phyloP scores from a whole-genome alignment of 2,113 vertebrate species.

The Brevimyrus niger region DNA sequence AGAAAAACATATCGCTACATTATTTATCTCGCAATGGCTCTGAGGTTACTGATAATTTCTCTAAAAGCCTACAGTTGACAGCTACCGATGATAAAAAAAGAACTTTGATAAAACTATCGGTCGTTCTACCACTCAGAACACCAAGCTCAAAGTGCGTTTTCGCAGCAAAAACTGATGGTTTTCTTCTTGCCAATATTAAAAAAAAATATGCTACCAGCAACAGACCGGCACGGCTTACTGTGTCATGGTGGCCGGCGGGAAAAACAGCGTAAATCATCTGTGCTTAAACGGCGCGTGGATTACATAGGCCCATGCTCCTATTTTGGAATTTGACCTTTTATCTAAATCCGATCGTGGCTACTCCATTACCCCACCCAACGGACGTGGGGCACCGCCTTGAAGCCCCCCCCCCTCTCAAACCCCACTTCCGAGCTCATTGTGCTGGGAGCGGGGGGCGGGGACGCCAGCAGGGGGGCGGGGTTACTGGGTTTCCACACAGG shows the following conservation, averaged over 20 bases:
- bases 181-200: not conserved
- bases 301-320: slow-evolving; percentile 29
- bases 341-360: not conserved
- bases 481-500: not conserved
- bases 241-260: slow-evolving; percentile 53
- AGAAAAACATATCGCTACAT: slow-evolving; percentile 32
- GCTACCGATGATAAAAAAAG: slow-evolving; percentile 41
- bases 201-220: slow-evolving; percentile 20
- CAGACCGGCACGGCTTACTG: slow-evolving; percentile 43
- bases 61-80: not conserved
- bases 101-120: slow-evolving; percentile 22
- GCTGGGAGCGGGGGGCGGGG: not conserved
- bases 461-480: not conserved
- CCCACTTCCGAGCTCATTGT: not conserved
- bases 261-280: slow-evolving; percentile 57
- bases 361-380: not conserved
- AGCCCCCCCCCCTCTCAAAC: not conserved
- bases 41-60: not conserved
- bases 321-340: slow-evolving; percentile 22
- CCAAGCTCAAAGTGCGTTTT: not conserved
- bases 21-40: not conserved
- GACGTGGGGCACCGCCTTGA: not conserved
- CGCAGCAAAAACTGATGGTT: not conserved
- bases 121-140: not conserved
- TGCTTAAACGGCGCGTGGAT: slow-evolving; percentile 41